phyloP scores from a whole-genome alignment of 2,113 vertebrate genomes.

The Solenodon paradoxus region DNA sequence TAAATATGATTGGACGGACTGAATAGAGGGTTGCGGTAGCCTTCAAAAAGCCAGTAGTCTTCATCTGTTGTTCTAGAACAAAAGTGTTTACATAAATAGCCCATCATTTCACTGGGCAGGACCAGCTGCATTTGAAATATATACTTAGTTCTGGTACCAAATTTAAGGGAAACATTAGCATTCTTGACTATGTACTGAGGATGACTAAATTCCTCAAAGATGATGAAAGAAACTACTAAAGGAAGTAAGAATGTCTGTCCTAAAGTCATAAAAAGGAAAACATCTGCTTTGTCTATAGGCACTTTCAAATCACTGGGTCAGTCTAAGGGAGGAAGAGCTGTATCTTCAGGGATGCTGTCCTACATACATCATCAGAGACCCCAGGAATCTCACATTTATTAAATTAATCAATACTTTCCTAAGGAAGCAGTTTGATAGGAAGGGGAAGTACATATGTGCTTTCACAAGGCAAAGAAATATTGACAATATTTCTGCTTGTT shows the following conservation, averaged over 20 bases:
- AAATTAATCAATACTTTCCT: neutral
- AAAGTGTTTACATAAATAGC: neutral
- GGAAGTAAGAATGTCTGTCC: neutral
- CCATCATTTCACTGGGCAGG: neutral
- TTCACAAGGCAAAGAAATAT: neutral
- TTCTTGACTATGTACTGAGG: neutral
- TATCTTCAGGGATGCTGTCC: too few species aligned
- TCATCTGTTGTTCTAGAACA: neutral
- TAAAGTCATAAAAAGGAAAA: neutral
- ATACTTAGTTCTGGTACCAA: neutral
- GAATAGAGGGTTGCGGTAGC: neutral
- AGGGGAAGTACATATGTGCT: neutral
- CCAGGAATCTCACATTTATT: neutral
- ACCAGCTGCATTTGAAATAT: fast-evolving
- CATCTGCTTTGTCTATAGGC: neutral
- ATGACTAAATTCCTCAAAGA: neutral
- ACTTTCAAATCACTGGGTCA: neutral
- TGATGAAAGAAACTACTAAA: neutral
- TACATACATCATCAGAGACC: neutral
- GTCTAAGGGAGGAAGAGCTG: neutral
- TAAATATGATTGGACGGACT: neutral
- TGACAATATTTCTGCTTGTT: neutral
- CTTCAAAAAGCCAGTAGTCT: neutral
- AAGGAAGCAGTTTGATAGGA: neutral
- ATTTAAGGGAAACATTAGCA: neutral